A percentile compares a stretch with the other conserved stretches of the same genome.
These are phyloP conservation scores for Petrocephalus sullivani DNA, from an alignment of 2,797 vertebrate genomes.

Conservation along the genomic window DNA sequence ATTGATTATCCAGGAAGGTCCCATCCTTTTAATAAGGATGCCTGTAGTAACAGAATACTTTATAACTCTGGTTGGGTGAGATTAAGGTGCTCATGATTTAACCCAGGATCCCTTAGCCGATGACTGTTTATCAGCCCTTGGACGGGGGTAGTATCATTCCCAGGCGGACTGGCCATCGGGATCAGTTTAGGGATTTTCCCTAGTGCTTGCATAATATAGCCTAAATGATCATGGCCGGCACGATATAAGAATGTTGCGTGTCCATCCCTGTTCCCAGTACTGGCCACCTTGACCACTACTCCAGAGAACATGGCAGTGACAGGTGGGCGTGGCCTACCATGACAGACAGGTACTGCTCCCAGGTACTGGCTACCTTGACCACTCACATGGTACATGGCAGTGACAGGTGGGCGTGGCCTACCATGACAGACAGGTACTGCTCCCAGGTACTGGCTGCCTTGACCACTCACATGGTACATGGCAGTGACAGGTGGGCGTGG, in stretches of 20 bases:
- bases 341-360: conserved; percentile 75
- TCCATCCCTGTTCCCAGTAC: background rate
- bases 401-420: conserved; percentile 42
- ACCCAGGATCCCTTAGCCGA: background rate
- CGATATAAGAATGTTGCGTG: background rate
- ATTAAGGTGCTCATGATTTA: background rate
- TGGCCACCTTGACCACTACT: background rate
- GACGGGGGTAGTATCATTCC: background rate
- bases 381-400: background rate
- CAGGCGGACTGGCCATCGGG: background rate
- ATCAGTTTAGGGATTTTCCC: background rate
- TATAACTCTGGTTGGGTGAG: background rate
- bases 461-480: background rate
- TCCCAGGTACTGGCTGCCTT: conserved; percentile 54
- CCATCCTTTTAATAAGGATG: background rate
- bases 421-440: conserved; percentile 82
- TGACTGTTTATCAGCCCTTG: background rate
- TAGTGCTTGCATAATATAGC: background rate
- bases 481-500: background rate
- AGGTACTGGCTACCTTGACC: conserved; percentile 46
- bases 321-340: conserved; percentile 63
- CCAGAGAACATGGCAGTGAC: background rate
- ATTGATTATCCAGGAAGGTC: background rate
- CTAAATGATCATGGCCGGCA: background rate
- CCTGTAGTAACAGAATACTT: background rate